Evolutionary conservation across 1,140 invertebrate species (phyloP).

Genomic region (Alviniconcha marisindica): DNA sequence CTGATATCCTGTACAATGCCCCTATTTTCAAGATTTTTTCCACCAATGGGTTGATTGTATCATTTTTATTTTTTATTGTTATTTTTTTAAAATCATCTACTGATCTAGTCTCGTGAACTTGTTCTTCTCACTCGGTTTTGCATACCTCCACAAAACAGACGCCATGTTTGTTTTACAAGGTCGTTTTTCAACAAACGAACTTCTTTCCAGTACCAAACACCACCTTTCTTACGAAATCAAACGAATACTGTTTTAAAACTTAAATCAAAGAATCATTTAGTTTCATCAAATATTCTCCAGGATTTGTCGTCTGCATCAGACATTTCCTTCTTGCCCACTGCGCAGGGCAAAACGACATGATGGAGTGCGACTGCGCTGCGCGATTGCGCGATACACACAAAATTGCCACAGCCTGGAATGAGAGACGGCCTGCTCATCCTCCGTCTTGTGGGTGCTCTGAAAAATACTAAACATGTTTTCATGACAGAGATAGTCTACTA

Average conservation of each 20-base stretch:
- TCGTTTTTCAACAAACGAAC: not conserved
- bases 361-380: conserved; percentile 53
- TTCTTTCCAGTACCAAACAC: conserved; percentile 18
- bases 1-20: no score
- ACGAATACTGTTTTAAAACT: no score
- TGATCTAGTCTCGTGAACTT: no score
- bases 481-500: not conserved
- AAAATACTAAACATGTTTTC: not conserved
- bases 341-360: conserved; percentile 43
- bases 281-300: conserved; percentile 1
- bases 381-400: conserved; percentile 48
- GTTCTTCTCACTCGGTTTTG: not conserved
- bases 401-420: conserved; percentile 15
- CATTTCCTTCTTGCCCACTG: conserved; percentile 43
- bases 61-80: no score
- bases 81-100: no score
- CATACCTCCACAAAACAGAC: not conserved
- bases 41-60: no score
- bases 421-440: not conserved
- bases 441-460: not conserved
- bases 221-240: no score
- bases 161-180: conserved; percentile 21
- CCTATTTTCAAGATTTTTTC: no score
- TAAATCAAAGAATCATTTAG: no score
- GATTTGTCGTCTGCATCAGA: conserved; percentile 42